These are phyloP conservation scores for Archips xylosteana DNA, from an alignment of 2,888 invertebrate species.

Conservation along the genomic window DNA sequence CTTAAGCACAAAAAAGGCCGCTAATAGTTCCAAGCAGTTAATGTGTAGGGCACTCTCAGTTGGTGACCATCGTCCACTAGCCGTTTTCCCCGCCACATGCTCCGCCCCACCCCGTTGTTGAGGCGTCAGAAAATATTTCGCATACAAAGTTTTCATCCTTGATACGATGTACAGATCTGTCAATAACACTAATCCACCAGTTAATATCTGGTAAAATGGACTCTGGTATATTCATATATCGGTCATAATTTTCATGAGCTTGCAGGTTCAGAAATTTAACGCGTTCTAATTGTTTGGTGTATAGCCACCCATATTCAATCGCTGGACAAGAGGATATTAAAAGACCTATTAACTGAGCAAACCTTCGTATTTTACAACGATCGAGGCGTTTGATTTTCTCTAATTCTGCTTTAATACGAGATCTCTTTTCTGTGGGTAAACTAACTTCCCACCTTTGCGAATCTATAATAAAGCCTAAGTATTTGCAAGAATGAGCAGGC, in stretches of 20 bases:
- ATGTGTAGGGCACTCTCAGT: neutral
- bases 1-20: constrained; percentile 13
- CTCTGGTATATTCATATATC: neutral
- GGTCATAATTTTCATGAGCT: neutral
- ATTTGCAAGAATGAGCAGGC: neutral
- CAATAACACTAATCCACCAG: constrained; percentile 5
- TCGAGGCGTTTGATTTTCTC: neutral
- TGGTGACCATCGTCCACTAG: neutral
- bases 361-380: constrained; percentile 1
- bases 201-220: neutral
- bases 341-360: neutral
- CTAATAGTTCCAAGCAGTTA: neutral
- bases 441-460: neutral
- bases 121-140: constrained; percentile 17
- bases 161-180: neutral
- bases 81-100: constrained; percentile 3
- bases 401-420: neutral
- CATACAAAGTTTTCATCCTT: neutral
- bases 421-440: neutral
- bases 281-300: constrained; percentile 1
- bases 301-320: constrained; percentile 14
- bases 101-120: constrained; percentile 10
- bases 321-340: constrained; percentile 10
- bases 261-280: neutral
- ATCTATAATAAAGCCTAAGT: constrained; percentile 12